These are phyloP conservation scores for Ornithoptera alexandrae DNA, from an alignment of 2,888 invertebrate genomes.

Conservation along the genomic window DNA sequence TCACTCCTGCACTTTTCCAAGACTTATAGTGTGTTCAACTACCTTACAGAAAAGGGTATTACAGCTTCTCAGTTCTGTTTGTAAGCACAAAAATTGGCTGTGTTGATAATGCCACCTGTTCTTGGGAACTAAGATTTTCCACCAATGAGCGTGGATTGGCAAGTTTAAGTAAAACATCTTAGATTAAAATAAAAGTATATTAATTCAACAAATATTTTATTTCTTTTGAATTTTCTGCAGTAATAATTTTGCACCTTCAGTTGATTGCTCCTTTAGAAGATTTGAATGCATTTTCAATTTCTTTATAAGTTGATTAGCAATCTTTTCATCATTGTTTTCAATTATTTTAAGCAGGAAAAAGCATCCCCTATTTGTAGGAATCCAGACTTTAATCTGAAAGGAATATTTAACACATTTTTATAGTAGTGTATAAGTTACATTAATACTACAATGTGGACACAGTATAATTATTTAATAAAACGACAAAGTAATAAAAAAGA, in stretches of 20 bases:
- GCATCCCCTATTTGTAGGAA: conserved; percentile 86
- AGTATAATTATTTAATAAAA: too few relatives aligned
- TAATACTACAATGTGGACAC: too few relatives aligned
- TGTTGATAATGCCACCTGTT: too few relatives aligned
- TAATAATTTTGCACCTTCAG: conserved; percentile 83
- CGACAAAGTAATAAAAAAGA: too few relatives aligned
- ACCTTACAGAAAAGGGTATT: too few relatives aligned
- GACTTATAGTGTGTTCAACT: too few relatives aligned
- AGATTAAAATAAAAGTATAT: neutral
- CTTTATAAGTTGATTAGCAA: conserved; percentile 66
- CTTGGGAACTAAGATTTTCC: too few relatives aligned
- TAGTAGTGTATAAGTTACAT: too few relatives aligned
- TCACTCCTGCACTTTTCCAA: too few relatives aligned
- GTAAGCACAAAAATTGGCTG: too few relatives aligned
- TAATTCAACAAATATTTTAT: conserved; percentile 42
- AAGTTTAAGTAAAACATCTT: neutral
- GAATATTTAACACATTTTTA: neutral
- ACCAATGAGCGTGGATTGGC: too few relatives aligned
- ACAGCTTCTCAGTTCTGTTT: too few relatives aligned
- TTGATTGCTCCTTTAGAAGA: conserved; percentile 75
- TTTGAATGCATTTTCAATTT: conserved; percentile 69
- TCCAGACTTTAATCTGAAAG: conserved; percentile 82
- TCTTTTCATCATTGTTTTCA: conserved; percentile 78
- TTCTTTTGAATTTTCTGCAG: conserved; percentile 72
- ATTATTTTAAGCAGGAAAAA: conserved; percentile 85